These are phyloP conservation scores for Sprattus sprattus DNA, from an alignment of 2,113 vertebrate genomes.

Conservation along the genomic window DNA sequence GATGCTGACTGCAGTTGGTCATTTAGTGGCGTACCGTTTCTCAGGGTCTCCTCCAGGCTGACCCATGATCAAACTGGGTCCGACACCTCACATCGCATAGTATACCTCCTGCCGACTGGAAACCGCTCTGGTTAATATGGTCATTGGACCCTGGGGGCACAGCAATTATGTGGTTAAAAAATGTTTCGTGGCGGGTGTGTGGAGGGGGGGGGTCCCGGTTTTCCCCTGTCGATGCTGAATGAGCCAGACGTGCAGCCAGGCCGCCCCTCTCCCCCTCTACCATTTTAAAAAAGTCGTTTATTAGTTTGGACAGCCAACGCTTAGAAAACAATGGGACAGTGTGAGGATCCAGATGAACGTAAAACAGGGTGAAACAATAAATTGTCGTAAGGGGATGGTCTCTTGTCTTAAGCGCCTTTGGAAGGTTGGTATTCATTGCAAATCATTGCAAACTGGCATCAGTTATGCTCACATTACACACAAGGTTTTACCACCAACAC, in stretches of 20 bases:
- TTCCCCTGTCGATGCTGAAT: not conserved
- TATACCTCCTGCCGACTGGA: not conserved
- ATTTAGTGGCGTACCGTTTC: not conserved
- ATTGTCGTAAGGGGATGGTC: not conserved
- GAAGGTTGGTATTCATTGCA: not conserved
- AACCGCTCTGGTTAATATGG: not conserved
- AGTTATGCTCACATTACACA: not conserved
- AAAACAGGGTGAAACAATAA: constrained; percentile 10
- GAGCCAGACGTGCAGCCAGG: not conserved
- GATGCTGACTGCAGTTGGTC: constrained; percentile 1
- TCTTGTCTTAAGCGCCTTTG: not conserved
- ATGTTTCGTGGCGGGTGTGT: not conserved
- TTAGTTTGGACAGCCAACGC: constrained; percentile 11
- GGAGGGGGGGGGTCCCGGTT: not conserved
- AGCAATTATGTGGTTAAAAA: not conserved
- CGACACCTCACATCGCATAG: not conserved
- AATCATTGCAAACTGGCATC: not conserved
- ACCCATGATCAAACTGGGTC: not conserved
- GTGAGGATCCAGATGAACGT: not conserved
- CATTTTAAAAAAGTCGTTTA: constrained; percentile 2
- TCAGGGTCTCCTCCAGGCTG: not conserved
- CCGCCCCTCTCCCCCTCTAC: not conserved
- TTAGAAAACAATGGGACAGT: constrained; percentile 7
- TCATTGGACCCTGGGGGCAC: not conserved
- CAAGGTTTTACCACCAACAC: not conserved